phyloP scores from a whole-genome alignment of 2,797 vertebrate genomes.

The Orientallactaga sibirica region DNA sequence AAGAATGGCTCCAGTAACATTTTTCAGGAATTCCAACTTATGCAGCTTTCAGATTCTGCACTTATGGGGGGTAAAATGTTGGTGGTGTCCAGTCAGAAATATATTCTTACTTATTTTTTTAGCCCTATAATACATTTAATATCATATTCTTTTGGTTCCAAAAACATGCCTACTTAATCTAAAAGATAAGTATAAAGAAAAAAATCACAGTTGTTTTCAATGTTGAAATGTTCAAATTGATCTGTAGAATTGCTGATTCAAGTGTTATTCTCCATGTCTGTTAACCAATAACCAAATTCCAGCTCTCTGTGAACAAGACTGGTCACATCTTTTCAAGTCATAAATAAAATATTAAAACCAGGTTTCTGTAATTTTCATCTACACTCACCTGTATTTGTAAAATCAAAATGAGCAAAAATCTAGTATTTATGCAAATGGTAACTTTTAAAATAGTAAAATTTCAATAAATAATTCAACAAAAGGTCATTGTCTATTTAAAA shows the following conservation, averaged over 20 bases:
- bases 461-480: constrained; percentile 81
- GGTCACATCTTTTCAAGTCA: neutral
- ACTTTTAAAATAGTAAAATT: constrained; percentile 71
- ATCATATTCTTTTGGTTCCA: constrained; percentile 51
- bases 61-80: constrained; percentile 65
- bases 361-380: neutral
- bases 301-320: neutral
- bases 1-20: constrained; percentile 76
- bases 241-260: constrained; percentile 20
- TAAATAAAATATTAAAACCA: neutral
- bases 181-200: constrained; percentile 62
- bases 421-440: neutral
- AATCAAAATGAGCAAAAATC: neutral
- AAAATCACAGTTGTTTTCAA: constrained; percentile 79
- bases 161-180: constrained; percentile 19
- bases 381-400: neutral
- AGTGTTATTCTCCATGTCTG: neutral
- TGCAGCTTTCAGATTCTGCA: constrained; percentile 81
- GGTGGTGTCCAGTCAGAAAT: constrained; percentile 61
- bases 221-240: constrained; percentile 69
- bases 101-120: constrained; percentile 42
- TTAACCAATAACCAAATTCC: neutral
- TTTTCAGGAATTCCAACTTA: constrained; percentile 82
- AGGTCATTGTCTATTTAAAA: constrained; percentile 83
- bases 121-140: neutral